phyloP scores from a whole-genome alignment of 2,888 invertebrate genomes.

The Machimus atricapillus region DNA sequence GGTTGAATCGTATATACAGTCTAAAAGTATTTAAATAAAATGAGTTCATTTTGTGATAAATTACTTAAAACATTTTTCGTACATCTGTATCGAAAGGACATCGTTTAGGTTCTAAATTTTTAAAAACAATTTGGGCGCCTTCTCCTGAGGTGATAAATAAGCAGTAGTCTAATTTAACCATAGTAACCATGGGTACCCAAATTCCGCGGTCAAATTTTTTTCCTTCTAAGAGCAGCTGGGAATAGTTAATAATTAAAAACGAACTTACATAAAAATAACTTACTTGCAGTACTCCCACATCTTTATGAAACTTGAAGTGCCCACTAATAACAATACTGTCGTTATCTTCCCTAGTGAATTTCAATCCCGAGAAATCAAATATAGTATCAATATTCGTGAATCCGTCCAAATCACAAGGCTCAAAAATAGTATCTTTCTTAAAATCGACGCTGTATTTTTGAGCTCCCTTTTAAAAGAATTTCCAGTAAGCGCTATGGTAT shows the following conservation, averaged over 20 bases:
- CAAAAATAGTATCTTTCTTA: background rate
- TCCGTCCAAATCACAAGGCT: background rate
- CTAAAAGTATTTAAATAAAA: background rate
- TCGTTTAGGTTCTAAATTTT: background rate
- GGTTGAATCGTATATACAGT: background rate
- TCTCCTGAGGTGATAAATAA: background rate
- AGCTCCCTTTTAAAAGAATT: background rate
- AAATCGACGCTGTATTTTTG: background rate
- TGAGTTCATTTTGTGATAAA: background rate
- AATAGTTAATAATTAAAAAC: background rate
- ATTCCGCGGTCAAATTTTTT: background rate
- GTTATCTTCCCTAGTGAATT: background rate
- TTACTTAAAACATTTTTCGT: background rate
- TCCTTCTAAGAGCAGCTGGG: background rate
- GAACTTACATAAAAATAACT: background rate
- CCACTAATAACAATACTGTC: background rate
- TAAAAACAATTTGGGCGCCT: background rate
- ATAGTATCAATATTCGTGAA: background rate
- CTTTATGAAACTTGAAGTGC: background rate
- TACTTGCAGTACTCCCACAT: background rate
- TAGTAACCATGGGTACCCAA: background rate
- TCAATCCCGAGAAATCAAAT: background rate
- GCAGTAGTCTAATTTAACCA: background rate
- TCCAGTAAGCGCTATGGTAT: background rate
- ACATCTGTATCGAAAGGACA: background rate